phyloP scores from a whole-genome alignment of 2,113 vertebrate genomes.

The Bos taurus region DNA sequence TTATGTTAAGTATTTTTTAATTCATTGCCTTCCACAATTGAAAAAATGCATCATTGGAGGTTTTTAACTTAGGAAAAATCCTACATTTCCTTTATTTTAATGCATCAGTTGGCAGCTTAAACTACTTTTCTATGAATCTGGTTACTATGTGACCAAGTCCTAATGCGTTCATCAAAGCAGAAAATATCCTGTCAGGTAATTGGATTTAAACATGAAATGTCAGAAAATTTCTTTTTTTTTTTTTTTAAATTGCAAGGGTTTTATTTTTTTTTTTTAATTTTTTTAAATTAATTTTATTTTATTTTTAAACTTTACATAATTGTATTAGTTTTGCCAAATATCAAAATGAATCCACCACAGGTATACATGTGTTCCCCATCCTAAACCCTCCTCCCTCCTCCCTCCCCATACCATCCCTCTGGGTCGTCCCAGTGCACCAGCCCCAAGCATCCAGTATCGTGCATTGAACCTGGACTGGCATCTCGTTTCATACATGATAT shows the following conservation, averaged over 20 bases:
- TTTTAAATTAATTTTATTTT: too few relatives aligned
- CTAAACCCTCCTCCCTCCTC: too few relatives aligned
- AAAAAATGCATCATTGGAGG: not conserved
- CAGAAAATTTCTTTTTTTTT: constrained; percentile 11
- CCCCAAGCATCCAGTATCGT: too few relatives aligned
- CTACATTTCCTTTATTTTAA: not conserved
- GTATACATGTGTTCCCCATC: too few relatives aligned
- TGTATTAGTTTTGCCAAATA: too few relatives aligned
- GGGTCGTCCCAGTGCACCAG: too few relatives aligned
- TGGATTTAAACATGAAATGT: constrained; percentile 8
- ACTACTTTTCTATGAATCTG: constrained; percentile 2
- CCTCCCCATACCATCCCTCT: too few relatives aligned
- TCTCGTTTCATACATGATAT: too few relatives aligned
- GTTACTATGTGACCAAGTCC: not conserved
- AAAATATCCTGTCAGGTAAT: not conserved
- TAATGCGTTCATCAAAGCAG: not conserved
- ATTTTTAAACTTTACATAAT: too few relatives aligned
- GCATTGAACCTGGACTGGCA: too few relatives aligned
- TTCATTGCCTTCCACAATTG: not conserved
- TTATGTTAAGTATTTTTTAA: not conserved
- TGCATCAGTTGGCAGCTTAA: not conserved
- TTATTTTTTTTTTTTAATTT: too few relatives aligned
- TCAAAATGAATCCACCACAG: too few relatives aligned
- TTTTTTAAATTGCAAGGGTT: not conserved
- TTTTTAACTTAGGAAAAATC: not conserved